phyloP scores from a whole-genome alignment of 1,140 invertebrate species.

The Pseudomyrmex gracilis region DNA sequence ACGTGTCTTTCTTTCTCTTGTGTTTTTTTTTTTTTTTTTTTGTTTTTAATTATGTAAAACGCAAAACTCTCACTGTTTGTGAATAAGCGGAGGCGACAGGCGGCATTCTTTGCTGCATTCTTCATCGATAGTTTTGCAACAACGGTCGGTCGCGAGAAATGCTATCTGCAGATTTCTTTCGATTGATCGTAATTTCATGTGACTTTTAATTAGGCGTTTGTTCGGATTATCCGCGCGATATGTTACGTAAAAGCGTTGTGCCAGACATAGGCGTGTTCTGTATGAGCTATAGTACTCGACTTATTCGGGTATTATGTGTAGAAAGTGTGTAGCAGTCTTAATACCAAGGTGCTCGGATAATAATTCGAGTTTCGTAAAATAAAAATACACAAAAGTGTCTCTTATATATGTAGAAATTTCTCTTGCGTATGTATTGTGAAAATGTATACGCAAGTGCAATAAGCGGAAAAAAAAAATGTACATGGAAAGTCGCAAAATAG shows the following conservation, averaged over 20 bases:
- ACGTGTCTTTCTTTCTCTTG: not conserved
- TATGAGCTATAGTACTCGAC: not conserved
- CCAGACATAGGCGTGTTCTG: slow-evolving; percentile 2
- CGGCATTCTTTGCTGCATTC: slow-evolving; percentile 40
- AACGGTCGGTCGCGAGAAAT: slow-evolving; percentile 12
- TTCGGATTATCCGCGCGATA: slow-evolving; percentile 5
- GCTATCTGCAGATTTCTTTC: slow-evolving; percentile 15
- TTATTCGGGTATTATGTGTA: slow-evolving; percentile 29
- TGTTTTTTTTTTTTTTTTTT: not conserved
- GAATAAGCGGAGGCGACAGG: slow-evolving; percentile 26
- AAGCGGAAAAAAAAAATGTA: too few relatives aligned
- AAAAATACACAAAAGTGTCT: too few relatives aligned
- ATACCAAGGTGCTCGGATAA: not conserved
- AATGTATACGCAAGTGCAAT: too few relatives aligned
- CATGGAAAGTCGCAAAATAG: too few relatives aligned
- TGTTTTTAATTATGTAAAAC: not conserved
- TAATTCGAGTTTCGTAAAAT: too few relatives aligned
- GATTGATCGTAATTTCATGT: slow-evolving; percentile 21
- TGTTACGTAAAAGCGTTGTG: slow-evolving; percentile 31
- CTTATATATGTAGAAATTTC: too few relatives aligned
- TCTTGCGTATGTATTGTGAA: too few relatives aligned
- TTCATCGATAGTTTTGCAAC: slow-evolving; percentile 37
- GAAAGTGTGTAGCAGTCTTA: not conserved
- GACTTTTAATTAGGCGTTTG: slow-evolving; percentile 40
- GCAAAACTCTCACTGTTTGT: not conserved